Base-by-base conservation (phyloP, 2,888 invertebrate genomes). In the Caenorhabditis sp. region DNA sequence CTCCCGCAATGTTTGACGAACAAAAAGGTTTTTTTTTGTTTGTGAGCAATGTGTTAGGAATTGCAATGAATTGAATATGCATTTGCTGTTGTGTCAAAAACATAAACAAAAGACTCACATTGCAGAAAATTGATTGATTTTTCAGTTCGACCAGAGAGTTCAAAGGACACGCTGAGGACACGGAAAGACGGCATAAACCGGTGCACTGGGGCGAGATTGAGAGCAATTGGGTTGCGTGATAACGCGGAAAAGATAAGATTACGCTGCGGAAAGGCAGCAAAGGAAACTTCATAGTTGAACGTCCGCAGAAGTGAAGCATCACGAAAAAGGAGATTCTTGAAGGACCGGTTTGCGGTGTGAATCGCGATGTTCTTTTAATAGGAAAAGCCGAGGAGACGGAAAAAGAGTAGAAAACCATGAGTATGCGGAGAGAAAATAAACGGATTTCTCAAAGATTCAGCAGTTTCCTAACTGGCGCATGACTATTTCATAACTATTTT, bases 181-280 rank as follows among this genome's bases (percentile, higher is more conserved):
- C 32, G 32, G n/a, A 41, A 55, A 55, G 30, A 7, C 35, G 35
- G 9, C 35, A 9, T 35, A 37, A 37, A 26, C 45, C 26, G 43
- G 46, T 17, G 13, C 37, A 20, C 7, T 27, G 24, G 46, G 55
- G 55, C 15, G 46, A 55, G 53, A 65, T 55, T 22, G 65, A 55
- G 45, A 48, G 61, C 58, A 58, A 5, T 46, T 46, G 15, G 24
- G 32, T 15, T 9, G 46, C 24, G 24, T 53, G 63, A 63, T 63
- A 63, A 63, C 52, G 39, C 53, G 43, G 27, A 55, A 22, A 55
- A 48, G 53, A 65, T 65, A 55, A 65, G 65, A 65, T 63, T 53
- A 63, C 20, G 43, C 27, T 41, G 45, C 52, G 43, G 53, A 53
- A 63, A 53, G 63, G 48, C 61, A 62, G 43, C 35, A 24, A 9